Conservation (phyloP, 2,797 vertebrate species). For the Diceros bicornis region DNA sequence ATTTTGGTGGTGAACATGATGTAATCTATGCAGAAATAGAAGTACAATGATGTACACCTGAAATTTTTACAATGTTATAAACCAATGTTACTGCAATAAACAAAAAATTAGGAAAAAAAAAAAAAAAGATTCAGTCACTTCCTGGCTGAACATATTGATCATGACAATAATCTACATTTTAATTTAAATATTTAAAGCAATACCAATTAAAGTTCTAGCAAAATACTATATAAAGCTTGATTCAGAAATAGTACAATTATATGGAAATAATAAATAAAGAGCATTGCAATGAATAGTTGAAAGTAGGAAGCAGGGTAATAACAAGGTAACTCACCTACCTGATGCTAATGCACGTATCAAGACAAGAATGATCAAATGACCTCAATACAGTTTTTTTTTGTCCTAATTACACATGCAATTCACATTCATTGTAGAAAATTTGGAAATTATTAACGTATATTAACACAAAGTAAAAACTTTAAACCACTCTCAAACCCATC, state of each 20-base stretch:
- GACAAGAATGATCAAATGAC: background rate
- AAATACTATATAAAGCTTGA: background rate
- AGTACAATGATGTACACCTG: too few species aligned
- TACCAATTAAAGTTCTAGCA: background rate
- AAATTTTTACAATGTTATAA: too few species aligned
- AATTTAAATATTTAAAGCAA: slow-evolving; percentile 16
- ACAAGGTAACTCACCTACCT: background rate
- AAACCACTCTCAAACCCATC: background rate
- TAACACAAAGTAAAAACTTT: background rate
- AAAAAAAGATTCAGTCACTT: background rate
- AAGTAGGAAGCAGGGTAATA: background rate
- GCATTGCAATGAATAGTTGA: background rate
- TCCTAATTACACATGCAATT: background rate
- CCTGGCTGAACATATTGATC: background rate
- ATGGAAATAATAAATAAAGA: background rate
- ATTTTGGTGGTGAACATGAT: too few species aligned
- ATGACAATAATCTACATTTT: background rate
- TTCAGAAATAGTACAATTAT: background rate
- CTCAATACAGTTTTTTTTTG: background rate
- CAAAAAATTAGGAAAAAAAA: too few species aligned
- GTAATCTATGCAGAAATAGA: too few species aligned
- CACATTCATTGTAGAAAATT: background rate
- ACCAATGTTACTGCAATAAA: too few species aligned
- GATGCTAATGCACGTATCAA: background rate
- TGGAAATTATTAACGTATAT: background rate